Evolutionary conservation across 2,888 invertebrate genomes (phyloP).

Genomic region (Coremacera marginata): DNA sequence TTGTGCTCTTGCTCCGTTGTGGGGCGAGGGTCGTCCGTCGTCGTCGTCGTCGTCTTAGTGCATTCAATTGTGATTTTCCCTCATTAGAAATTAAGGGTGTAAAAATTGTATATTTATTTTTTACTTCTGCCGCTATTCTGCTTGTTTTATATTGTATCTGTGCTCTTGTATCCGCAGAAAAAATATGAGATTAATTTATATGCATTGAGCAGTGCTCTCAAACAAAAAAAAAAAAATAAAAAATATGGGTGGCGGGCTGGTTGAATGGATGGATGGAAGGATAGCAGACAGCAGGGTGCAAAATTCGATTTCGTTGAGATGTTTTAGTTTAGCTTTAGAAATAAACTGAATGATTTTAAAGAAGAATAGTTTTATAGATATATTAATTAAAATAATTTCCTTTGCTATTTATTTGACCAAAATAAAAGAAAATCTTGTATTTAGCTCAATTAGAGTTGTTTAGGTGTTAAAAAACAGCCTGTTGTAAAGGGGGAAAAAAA

Average conservation of each 20-base stretch:
- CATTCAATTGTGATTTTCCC: conserved; percentile 26
- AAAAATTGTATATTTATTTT: conserved; percentile 46
- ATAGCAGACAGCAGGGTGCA: neutral
- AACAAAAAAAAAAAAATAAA: too few species aligned
- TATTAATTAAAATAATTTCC: too few species aligned
- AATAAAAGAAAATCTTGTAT: too few species aligned
- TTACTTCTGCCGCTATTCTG: conserved; percentile 27
- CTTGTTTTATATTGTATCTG: conserved; percentile 3
- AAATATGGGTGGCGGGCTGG: neutral
- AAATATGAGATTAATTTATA: conserved; percentile 23
- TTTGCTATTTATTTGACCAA: too few species aligned
- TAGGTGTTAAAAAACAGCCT: too few species aligned
- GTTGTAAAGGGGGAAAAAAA: too few species aligned
- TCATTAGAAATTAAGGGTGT: conserved; percentile 48
- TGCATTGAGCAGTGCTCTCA: conserved; percentile 13
- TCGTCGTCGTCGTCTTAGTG: conserved; percentile 12
- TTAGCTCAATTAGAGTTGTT: too few species aligned
- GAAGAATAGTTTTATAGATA: too few species aligned
- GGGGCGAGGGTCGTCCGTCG: neutral
- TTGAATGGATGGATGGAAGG: neutral
- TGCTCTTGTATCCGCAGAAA: neutral
- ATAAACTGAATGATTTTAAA: too few species aligned
- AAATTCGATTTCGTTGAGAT: too few species aligned
- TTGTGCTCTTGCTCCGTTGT: neutral
- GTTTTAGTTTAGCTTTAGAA: too few species aligned